Conservation (phyloP, 2,888 invertebrate genomes). For the Buathra laborator region DNA sequence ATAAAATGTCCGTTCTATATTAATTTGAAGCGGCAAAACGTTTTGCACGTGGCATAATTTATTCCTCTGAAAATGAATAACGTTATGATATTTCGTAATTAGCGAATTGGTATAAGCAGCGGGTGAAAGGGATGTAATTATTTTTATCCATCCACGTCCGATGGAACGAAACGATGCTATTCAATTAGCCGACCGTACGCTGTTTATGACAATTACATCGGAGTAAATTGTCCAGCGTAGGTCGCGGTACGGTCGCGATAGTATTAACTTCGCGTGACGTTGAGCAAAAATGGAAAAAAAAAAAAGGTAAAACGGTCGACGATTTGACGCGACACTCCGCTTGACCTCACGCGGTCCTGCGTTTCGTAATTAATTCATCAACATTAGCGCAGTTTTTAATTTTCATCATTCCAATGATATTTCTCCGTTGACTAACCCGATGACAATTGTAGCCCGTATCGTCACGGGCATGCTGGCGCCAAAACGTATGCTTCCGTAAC, state of each 20-base stretch:
- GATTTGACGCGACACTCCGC: slow-evolving; percentile 43
- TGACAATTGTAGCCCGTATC: slow-evolving; percentile 11
- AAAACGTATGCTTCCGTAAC: neutral
- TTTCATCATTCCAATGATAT: neutral
- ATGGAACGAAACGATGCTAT: neutral
- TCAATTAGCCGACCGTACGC: slow-evolving; percentile 15
- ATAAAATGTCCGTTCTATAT: too few relatives aligned
- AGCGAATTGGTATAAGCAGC: neutral
- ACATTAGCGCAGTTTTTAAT: slow-evolving; percentile 23
- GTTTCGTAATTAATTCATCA: slow-evolving; percentile 43
- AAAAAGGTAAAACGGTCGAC: neutral
- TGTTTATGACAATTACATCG: neutral
- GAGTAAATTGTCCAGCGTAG: neutral
- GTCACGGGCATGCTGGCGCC: slow-evolving; percentile 12
- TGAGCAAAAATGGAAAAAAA: neutral
- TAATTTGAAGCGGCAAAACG: neutral
- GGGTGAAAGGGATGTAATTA: neutral
- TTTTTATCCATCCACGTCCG: neutral
- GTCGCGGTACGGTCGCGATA: neutral
- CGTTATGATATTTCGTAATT: neutral
- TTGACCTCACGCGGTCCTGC: neutral
- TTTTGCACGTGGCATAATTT: neutral
- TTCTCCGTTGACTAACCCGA: slow-evolving; percentile 23
- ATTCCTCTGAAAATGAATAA: neutral
- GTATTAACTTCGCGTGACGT: slow-evolving; percentile 11